Conservation (phyloP, 2,888 invertebrate genomes). For the Prosapia bicincta region DNA sequence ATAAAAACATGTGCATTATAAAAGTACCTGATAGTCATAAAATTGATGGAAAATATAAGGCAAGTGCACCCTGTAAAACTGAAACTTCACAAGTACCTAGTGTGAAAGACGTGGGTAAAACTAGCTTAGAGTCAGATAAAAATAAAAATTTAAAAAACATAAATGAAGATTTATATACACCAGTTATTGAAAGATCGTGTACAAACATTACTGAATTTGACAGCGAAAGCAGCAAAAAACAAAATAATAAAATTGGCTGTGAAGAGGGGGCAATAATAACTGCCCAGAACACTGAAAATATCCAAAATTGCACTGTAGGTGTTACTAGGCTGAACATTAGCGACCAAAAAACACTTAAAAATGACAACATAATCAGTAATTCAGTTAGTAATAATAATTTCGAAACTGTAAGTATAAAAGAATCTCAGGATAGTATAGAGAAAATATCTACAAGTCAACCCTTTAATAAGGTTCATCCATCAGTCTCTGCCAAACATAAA, state of each 20-base stretch:
- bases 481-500: not conserved
- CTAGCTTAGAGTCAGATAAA: not conserved
- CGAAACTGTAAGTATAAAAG: not conserved
- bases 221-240: not conserved
- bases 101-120: not conserved
- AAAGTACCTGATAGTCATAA: not conserved
- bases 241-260: not conserved
- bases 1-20: not conserved
- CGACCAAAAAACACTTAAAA: not conserved
- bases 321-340: not conserved
- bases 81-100: not conserved
- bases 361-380: not conserved
- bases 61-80: not conserved
- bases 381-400: not conserved
- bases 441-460: not conserved
- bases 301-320: not conserved
- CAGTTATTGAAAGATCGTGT: not conserved
- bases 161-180: not conserved
- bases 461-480: not conserved
- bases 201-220: not conserved
- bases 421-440: not conserved
- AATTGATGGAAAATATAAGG: not conserved
- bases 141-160: not conserved
- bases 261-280: not conserved
- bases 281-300: not conserved